These are phyloP conservation scores for Mustela lutreola DNA, from an alignment of 2,113 vertebrate genomes.

Conservation along the genomic window DNA sequence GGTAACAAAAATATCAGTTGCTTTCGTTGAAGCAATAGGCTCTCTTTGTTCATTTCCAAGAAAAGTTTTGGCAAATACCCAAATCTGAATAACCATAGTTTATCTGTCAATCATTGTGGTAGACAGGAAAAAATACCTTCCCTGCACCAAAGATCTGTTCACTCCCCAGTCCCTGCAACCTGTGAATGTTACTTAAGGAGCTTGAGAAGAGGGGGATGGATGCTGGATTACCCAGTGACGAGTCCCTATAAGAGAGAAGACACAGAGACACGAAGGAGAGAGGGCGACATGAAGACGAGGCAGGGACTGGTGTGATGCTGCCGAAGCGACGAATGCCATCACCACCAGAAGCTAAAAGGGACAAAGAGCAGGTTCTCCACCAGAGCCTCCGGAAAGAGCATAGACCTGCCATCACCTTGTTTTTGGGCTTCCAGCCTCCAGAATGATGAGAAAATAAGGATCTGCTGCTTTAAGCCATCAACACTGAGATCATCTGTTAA, in stretches of 20 bases:
- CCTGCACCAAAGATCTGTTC: background rate
- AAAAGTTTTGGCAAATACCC: constrained; percentile 39
- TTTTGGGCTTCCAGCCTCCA: background rate
- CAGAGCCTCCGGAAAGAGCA: background rate
- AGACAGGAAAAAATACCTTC: background rate
- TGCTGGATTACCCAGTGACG: background rate
- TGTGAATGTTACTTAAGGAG: background rate
- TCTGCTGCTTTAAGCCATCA: background rate
- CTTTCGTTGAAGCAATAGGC: constrained; percentile 40
- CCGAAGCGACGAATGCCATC: background rate
- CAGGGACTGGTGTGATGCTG: background rate
- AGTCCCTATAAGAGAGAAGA: background rate
- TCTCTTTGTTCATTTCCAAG: constrained; percentile 58
- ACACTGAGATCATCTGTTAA: background rate
- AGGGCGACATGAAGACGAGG: background rate
- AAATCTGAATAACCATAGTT: constrained; percentile 14
- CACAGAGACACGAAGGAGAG: background rate
- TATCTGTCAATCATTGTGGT: background rate
- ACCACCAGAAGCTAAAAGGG: background rate
- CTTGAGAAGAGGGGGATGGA: background rate
- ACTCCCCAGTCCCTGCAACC: background rate
- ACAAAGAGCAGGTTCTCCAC: background rate
- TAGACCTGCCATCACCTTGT: background rate
- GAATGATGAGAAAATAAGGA: background rate
- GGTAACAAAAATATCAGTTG: constrained; percentile 48